Evolutionary conservation across 1,140 invertebrate species (phyloP).

Genomic region (Ruditapes philippinarum): DNA sequence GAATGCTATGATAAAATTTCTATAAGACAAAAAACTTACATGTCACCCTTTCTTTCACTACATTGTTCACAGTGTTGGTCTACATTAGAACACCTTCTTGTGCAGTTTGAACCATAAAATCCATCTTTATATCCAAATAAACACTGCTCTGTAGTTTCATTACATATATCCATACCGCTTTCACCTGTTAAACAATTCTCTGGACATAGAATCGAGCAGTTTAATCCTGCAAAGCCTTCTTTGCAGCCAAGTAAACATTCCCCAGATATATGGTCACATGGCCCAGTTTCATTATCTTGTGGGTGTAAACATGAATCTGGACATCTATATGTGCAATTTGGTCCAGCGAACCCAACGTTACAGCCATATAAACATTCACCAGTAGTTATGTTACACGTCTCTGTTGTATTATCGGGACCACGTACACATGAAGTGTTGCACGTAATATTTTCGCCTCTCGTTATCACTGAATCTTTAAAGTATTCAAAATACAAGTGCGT

Average conservation of each 20-base stretch:
- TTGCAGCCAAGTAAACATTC: not conserved
- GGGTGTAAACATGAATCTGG: not conserved
- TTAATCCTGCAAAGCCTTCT: not conserved
- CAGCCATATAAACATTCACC: conserved; percentile 10
- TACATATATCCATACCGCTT: not conserved
- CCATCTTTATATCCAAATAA: not conserved
- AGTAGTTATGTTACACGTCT: not conserved
- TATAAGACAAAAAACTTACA: too few species aligned
- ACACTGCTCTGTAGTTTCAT: not conserved
- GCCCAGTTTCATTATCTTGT: not conserved
- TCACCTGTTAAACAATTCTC: not conserved
- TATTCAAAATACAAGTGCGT: too few species aligned
- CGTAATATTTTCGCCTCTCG: not conserved
- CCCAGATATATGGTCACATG: not conserved
- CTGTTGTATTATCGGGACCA: not conserved
- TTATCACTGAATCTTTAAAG: not conserved
- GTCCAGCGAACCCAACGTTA: not conserved
- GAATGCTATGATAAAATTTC: too few species aligned
- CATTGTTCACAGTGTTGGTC: too few species aligned
- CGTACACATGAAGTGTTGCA: not conserved
- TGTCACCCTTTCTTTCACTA: too few species aligned
- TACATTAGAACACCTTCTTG: too few species aligned
- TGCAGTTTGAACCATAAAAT: too few species aligned
- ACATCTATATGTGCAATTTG: not conserved
- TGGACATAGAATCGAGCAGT: not conserved